Conservation (phyloP, 2,113 vertebrate species). For the Larimichthys crocea region DNA sequence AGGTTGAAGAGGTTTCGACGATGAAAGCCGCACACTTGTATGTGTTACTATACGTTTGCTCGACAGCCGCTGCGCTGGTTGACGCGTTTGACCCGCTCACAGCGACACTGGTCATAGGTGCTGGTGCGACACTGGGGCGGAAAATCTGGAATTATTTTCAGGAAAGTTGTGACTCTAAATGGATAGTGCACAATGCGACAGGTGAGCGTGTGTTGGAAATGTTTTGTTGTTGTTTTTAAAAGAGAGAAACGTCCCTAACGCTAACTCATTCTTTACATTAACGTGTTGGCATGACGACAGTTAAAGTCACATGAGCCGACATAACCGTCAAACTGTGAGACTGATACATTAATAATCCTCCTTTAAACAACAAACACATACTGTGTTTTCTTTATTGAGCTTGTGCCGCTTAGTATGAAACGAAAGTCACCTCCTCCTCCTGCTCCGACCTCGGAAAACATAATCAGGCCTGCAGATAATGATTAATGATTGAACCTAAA, state of each 20-base stretch:
- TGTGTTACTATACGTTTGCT: conserved; percentile 45
- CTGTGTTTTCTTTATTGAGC: background rate
- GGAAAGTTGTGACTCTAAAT: conserved; percentile 74
- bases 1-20: background rate
- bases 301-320: no score
- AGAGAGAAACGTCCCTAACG: no score
- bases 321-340: background rate
- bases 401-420: background rate
- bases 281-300: background rate
- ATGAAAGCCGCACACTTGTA: conserved; percentile 64
- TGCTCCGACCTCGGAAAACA: background rate
- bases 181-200: conserved; percentile 79
- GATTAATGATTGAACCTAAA: background rate
- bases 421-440: no score
- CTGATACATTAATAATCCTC: background rate
- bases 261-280: background rate
- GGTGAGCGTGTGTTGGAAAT: conserved; percentile 57
- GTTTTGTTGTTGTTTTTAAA: no score
- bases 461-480: background rate
- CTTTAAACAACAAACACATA: no score
- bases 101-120: conserved; percentile 53
- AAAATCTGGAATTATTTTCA: conserved; percentile 74
- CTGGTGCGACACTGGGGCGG: conserved; percentile 63
- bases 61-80: conserved; percentile 37
- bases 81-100: conserved; percentile 78